Base-by-base conservation (phyloP, 2,113 vertebrate species). In the Hippocampus zosterae region DNA sequence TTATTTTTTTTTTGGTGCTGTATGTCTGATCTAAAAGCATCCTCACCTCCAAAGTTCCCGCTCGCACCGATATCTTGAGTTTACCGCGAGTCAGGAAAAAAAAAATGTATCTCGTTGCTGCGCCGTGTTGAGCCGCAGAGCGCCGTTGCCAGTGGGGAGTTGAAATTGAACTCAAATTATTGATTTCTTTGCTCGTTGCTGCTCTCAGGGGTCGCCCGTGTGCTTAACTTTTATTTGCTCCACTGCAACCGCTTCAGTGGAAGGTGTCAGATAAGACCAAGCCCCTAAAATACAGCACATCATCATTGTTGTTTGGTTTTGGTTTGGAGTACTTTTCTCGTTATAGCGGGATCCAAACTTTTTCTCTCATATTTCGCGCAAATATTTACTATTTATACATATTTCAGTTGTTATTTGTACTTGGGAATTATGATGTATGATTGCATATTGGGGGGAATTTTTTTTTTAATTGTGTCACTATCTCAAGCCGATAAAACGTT, bases 141-240 rank as follows among this genome's bases (percentile, higher is more conserved):
- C 25, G 25, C 55, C 12, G 11, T 78, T 63, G 41, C 37, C 61
- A 44, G 21, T 12, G 15, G 62, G 62, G 40, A 15, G 19, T 64
- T 64, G 10, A 42, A 41, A 40, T 63, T 63, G n/a, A 63, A 23
- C 62, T 64, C 21, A 44, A 64, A 25, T 5, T 72, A 88, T 88
- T 50, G 87, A 90, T 90, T 85, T 80, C 76, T 76, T 40, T 44
- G 41, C 59, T 68, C 78, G 71, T 71, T 83, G 82, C 78, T 86
- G 80, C 79, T 66, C 69, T 82, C 79, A 52, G 67, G 71, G 77
- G 40, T 83, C 68, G 66, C 68, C 80, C 77, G 69, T 75, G 83
- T 74, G 65, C 75, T 68, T 59, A 75, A 68, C 5, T 75, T 71
- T 76, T 70, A 82, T 78, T 74, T 69, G 62, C 41, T 25, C n/a